A percentile compares a stretch with the other conserved stretches of the same genome.
Evolutionary conservation across 1,140 invertebrate species (phyloP).

Genomic region (Colletes gigas): DNA sequence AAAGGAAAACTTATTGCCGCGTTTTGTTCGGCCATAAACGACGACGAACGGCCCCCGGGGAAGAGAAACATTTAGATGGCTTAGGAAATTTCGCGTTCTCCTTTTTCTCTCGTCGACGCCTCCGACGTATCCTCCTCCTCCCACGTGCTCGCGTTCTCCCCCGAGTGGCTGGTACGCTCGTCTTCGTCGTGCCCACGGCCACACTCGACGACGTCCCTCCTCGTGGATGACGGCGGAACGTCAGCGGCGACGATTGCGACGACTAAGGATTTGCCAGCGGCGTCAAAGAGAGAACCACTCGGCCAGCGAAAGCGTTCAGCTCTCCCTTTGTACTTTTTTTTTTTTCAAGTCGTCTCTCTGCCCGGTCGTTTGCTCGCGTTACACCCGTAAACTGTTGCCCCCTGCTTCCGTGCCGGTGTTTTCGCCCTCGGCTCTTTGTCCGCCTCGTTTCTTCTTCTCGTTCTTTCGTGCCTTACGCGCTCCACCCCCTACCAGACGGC

Average conservation of each 20-base stretch:
- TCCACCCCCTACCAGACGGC: too few relatives aligned
- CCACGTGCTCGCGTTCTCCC: constrained; percentile 3
- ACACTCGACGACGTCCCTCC: constrained; percentile 19
- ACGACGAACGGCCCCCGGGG: constrained; percentile 29
- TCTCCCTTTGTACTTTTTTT: constrained; percentile 57
- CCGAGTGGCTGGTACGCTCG: neutral
- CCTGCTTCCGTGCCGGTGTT: constrained; percentile 11
- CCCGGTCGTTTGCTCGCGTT: constrained; percentile 60
- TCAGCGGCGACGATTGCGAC: constrained; percentile 31
- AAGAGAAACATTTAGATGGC: constrained; percentile 62
- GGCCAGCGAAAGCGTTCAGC: constrained; percentile 59
- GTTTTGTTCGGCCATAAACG: constrained; percentile 64
- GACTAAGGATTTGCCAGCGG: constrained; percentile 52
- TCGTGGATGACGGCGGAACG: constrained; percentile 6
- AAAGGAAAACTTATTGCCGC: constrained; percentile 62
- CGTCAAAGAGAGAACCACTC: constrained; percentile 62
- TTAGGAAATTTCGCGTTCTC: constrained; percentile 12
- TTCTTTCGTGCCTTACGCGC: too few relatives aligned
- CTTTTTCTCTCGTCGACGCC: constrained; percentile 35
- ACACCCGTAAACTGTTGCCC: constrained; percentile 44
- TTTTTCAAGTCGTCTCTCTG: constrained; percentile 43
- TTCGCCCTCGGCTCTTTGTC: neutral
- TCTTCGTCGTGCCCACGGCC: constrained; percentile 16
- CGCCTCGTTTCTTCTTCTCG: neutral
- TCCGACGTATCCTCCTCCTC: constrained; percentile 5